Evolutionary conservation across 2,797 vertebrate genomes (phyloP).

Genomic region (Chaetodon trifasciatus): DNA sequence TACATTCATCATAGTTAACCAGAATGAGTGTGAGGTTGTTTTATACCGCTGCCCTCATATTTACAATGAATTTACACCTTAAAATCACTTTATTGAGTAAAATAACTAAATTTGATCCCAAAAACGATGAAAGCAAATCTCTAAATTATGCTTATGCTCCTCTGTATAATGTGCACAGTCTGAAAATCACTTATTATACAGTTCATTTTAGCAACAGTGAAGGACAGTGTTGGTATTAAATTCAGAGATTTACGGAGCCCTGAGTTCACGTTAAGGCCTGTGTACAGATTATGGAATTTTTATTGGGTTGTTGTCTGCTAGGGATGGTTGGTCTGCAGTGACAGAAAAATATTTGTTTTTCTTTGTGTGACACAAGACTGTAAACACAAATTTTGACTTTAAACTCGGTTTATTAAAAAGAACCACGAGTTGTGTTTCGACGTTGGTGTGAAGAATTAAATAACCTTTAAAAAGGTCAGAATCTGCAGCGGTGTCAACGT

Average conservation of each 20-base stretch:
- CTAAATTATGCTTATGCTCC: not conserved
- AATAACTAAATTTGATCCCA: not conserved
- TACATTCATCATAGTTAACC: not conserved
- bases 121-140: not conserved
- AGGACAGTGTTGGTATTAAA: no score
- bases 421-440: conserved; percentile 13
- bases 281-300: not conserved
- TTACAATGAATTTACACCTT: not conserved
- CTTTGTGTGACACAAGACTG: conserved; percentile 1
- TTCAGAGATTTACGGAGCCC: not conserved
- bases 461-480: conserved; percentile 66
- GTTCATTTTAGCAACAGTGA: no score
- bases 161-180: not conserved
- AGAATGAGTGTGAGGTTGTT: not conserved
- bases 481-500: conserved; percentile 25
- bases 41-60: no score
- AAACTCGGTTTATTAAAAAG: conserved; percentile 13
- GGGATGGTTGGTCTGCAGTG: not conserved
- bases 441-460: conserved; percentile 19
- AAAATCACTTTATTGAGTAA: not conserved
- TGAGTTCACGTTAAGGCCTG: not conserved
- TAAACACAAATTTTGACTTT: conserved; percentile 4
- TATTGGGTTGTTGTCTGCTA: not conserved
- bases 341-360: not conserved
- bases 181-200: not conserved